Base-by-base conservation (phyloP, 2,888 invertebrate species). In the Opisthograptis luteolata region DNA sequence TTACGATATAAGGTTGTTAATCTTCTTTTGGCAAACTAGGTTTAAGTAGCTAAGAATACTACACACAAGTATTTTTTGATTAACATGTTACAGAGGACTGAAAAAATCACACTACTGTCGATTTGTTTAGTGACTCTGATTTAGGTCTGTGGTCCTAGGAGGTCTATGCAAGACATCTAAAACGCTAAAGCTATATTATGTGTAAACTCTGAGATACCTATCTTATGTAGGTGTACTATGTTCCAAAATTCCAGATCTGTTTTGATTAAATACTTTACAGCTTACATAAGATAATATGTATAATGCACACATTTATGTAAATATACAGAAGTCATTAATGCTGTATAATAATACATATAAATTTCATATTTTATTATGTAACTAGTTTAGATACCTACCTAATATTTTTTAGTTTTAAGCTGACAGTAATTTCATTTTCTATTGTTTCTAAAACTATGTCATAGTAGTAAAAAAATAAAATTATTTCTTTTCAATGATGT, bases 361-460 rank as follows among this genome's bases (percentile, higher is more conserved):
- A 30, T 2, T n/a, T 30, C 4, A 20, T 12, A 20, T 20, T 20
- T n/a, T n/a, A n/a, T 4, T 31, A 10, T 12, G 9, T 20, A 19
- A 2, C 2, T 17, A 15, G 3, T 2, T 25, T 28, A 6, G 1
- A 12, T 24, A 25, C 14, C 12, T 14, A 15, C 13, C 4, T 10
- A 25, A 17, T 32, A 12, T 27, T 45, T 37, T 37, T 15, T 47
- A 52, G 39, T 41, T 24, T 42, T 40, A 45, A 39, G 42, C 32
- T 39, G 47, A 35, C 35, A 28, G 13, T 20, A 5, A 34, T 44
- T 31, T 39, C n/a, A 34, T 43, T 36, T 45, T 30, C 19, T 43
- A 53, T 60, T 57, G 41, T 60, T 60, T 58, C 40, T 51, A 54
- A 63, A 61, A 42, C 44, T 67, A 64, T 64, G 63, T 60, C n/a